phyloP scores from a whole-genome alignment of 2,888 invertebrate species.

The Helleia helle region DNA sequence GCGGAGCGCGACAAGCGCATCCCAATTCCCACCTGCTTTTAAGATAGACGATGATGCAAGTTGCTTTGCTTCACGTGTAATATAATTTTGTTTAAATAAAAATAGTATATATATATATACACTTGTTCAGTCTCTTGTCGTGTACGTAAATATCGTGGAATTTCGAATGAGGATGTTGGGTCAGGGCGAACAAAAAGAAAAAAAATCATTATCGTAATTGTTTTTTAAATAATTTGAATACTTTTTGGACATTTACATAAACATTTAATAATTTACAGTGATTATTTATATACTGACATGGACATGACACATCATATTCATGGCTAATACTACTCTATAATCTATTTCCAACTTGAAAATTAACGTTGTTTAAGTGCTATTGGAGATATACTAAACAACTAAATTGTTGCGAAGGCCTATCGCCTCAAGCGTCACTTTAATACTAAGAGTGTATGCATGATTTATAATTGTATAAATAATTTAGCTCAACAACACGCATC shows the following conservation, averaged over 20 bases:
- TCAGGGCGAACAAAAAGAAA: conserved; percentile 50
- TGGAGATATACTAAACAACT: conserved; percentile 65
- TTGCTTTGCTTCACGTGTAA: no score
- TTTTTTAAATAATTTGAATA: conserved; percentile 74
- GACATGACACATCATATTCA: conserved; percentile 69
- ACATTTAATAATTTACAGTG: conserved; percentile 75
- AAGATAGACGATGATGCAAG: no score
- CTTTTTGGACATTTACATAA: conserved; percentile 75
- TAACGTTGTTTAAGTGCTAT: conserved; percentile 66
- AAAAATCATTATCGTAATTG: conserved; percentile 64
- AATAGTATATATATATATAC: no score
- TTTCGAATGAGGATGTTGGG: conserved; percentile 30
- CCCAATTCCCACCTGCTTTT: no score
- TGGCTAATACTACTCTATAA: conserved; percentile 66
- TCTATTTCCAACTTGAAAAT: conserved; percentile 67
- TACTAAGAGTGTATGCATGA: conserved; percentile 72
- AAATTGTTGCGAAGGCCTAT: conserved; percentile 57
- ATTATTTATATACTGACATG: conserved; percentile 73
- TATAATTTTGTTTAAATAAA: no score
- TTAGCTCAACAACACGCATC: conserved; percentile 61
- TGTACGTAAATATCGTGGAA: no score
- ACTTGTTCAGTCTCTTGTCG: no score
- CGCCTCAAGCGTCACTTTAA: conserved; percentile 57
- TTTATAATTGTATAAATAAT: conserved; percentile 66
- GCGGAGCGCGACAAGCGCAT: no score